Conservation (phyloP, 2,113 vertebrate species). For the Lanius collurio region DNA sequence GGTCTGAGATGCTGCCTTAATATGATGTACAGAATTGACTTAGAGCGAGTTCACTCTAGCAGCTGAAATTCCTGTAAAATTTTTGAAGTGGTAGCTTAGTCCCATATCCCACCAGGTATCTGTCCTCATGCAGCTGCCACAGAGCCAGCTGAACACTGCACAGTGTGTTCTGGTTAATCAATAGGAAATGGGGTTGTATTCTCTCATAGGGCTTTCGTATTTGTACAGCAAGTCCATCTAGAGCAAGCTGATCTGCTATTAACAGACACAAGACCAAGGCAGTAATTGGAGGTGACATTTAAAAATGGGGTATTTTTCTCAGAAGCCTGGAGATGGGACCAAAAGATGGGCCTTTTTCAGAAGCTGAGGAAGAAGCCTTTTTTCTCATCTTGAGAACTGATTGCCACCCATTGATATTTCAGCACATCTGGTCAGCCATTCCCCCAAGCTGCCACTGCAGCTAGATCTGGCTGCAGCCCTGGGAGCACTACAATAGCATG, state of each 20-base stretch:
- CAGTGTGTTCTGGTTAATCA: not conserved
- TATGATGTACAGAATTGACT: not conserved
- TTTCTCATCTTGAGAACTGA: not conserved
- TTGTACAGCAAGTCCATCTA: not conserved
- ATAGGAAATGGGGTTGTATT: not conserved
- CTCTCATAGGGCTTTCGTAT: not conserved
- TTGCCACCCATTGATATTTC: accelerated
- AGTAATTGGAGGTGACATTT: not conserved
- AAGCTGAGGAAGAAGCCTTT: not conserved
- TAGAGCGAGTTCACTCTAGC: not conserved
- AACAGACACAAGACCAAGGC: not conserved
- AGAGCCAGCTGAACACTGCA: not conserved
- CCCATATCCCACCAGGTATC: not conserved
- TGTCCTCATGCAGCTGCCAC: not conserved
- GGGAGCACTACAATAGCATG: not conserved
- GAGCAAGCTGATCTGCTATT: not conserved
- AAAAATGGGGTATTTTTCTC: not conserved
- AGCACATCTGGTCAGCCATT: accelerated
- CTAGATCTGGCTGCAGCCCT: not conserved
- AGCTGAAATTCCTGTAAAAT: not conserved
- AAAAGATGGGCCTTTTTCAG: not conserved
- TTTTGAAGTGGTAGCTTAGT: not conserved
- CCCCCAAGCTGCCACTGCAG: not conserved
- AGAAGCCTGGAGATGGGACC: not conserved
- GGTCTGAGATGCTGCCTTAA: not conserved